Percentiles rank a stretch among this genome's conserved stretches.
These are phyloP conservation scores for Dendroctonus valens DNA, from an alignment of 1,140 invertebrate genomes.

Conservation along the genomic window DNA sequence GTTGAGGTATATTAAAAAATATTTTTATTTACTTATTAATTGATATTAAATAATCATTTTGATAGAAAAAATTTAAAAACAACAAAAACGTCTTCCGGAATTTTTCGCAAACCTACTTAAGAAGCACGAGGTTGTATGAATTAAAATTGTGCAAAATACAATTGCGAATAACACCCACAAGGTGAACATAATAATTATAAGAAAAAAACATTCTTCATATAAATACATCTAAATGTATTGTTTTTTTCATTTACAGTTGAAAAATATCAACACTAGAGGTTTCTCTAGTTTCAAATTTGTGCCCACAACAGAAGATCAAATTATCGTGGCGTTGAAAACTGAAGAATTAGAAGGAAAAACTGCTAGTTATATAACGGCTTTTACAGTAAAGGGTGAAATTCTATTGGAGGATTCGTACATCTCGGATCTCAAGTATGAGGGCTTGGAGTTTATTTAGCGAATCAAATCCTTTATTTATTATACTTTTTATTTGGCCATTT, in stretches of 20 bases:
- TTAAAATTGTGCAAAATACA: too few relatives aligned
- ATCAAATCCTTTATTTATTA: conserved; percentile 3
- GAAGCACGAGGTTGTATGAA: too few relatives aligned
- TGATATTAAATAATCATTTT: too few relatives aligned
- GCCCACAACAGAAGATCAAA: conserved; percentile 80
- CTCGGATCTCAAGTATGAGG: conserved; percentile 91
- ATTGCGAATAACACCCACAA: neutral
- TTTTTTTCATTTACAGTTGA: conserved; percentile 61
- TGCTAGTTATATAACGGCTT: conserved; percentile 87
- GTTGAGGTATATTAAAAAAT: conserved; percentile 55
- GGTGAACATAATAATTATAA: neutral
- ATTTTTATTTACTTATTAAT: too few relatives aligned
- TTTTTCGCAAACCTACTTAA: too few relatives aligned
- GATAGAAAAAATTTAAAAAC: too few relatives aligned
- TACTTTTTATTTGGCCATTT: neutral
- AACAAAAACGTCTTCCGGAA: too few relatives aligned
- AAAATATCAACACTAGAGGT: conserved; percentile 75
- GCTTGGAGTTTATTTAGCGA: conserved; percentile 78
- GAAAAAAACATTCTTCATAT: neutral
- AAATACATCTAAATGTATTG: conserved; percentile 4
- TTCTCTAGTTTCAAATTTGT: conserved; percentile 99
- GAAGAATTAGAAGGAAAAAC: conserved; percentile 89
- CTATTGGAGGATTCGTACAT: conserved; percentile 82
- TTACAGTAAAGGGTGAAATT: conserved; percentile 79
- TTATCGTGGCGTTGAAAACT: conserved; percentile 92